Percentiles rank a stretch among this genome's conserved stretches.
Evolutionary conservation across 2,113 vertebrate species (phyloP).

Genomic region (Prionailurus viverrinus): DNA sequence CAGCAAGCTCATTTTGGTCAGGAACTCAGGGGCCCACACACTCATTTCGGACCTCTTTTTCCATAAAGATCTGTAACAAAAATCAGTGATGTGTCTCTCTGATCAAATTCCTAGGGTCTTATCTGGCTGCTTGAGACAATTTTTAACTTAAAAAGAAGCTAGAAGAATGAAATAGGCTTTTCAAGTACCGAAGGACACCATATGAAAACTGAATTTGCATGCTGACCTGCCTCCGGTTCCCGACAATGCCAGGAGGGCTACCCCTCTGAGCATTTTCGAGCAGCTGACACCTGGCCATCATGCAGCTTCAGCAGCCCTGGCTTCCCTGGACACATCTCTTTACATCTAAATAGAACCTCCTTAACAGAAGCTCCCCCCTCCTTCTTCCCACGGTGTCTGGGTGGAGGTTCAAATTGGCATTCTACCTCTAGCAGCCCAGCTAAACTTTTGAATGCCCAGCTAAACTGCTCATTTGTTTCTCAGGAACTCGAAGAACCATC

Average conservation of each 20-base stretch:
- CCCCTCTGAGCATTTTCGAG: not conserved
- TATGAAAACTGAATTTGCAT: not conserved
- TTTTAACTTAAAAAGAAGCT: not conserved
- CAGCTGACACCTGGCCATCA: not conserved
- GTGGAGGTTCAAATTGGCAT: not conserved
- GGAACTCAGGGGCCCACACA: not conserved
- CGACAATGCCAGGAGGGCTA: rapidly evolving
- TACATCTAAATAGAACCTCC: not conserved
- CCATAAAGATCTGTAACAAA: constrained; percentile 1
- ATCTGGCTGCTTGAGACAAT: not conserved
- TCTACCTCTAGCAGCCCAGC: not conserved
- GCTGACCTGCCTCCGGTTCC: not conserved
- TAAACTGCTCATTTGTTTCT: not conserved
- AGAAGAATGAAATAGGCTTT: not conserved
- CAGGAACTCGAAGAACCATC: not conserved
- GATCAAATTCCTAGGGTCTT: not conserved
- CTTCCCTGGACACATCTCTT: not conserved
- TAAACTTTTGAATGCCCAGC: not conserved
- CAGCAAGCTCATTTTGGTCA: not conserved
- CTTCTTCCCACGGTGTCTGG: not conserved
- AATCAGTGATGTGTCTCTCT: not conserved
- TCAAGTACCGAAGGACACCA: not conserved
- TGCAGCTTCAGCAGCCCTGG: too few relatives aligned
- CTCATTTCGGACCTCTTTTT: not conserved
- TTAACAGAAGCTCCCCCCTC: not conserved